A percentile compares a stretch with the other conserved stretches of the same genome.
Conservation (phyloP, 2,113 vertebrate genomes). For the Heteronetta atricapilla region DNA sequence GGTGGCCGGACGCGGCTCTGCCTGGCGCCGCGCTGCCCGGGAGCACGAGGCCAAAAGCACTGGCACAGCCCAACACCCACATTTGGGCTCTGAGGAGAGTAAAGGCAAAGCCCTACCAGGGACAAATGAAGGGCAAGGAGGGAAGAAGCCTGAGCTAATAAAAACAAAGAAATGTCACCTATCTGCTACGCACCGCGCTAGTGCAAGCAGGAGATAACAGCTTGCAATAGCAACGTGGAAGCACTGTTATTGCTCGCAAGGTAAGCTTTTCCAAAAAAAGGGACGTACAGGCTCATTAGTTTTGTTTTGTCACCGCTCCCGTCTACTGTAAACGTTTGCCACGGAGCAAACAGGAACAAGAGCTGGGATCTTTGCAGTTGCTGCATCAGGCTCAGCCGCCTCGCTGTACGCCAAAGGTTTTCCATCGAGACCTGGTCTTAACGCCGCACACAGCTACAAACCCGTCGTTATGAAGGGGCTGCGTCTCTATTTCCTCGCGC, state of each 20-base stretch:
- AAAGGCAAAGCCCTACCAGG: not conserved
- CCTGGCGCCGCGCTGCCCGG: not conserved
- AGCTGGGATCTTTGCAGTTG: not conserved
- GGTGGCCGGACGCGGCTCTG: not conserved
- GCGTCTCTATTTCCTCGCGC: not conserved
- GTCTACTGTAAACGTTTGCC: not conserved
- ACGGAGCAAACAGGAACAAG: not conserved
- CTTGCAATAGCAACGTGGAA: not conserved
- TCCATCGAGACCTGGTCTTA: not conserved
- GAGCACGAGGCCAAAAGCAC: not conserved
- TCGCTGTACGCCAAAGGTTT: not conserved
- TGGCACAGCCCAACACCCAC: not conserved
- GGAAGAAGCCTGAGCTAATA: not conserved
- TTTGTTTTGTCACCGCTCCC: not conserved
- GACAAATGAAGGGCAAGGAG: not conserved
- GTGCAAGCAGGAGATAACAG: fast-evolving
- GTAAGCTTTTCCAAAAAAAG: not conserved
- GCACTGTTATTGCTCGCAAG: not conserved
- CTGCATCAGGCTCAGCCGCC: fast-evolving
- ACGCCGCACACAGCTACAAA: fast-evolving
- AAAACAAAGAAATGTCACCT: not conserved
- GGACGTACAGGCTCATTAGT: not conserved
- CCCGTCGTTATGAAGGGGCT: not conserved
- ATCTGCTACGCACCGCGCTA: not conserved
- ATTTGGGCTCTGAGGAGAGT: fast-evolving